Base-by-base conservation (phyloP, 1,140 invertebrate species). In the Drosophila sturtevanti region DNA sequence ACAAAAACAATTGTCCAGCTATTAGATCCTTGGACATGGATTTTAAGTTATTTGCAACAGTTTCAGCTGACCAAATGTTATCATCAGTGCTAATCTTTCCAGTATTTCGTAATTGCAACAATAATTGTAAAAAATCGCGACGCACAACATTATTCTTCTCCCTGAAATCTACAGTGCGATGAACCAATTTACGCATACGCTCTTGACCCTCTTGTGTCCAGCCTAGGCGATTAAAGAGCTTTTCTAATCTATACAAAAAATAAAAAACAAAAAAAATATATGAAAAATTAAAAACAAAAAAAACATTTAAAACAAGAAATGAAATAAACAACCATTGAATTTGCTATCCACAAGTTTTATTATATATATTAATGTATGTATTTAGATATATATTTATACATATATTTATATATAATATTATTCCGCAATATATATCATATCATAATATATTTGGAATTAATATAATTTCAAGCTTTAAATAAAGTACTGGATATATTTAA, bases 1-100 rank as follows among this genome's bases (percentile, higher is more conserved):
- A 95, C 0, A 95, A 91, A 52, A 95, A 94, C 2, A 93, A 91
- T 85, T 95, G 94, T 0, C 94, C 94, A 0, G 94, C 92, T 35
- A 93, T 90, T 65, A 93, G 84, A 62, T 93, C 92, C 65, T 93
- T 91, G 3, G 93, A 92, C 75, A 94, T 72, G 1, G 84, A 65
- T 56, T 91, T 90, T 0, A 60, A 9, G 0, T 60, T 58, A 16
- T 89, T 52, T 0, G 52, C 70, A 0, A 72, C 16, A 5, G 63
- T 69, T 41, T 92, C 69, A 1, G 87, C 68, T n/a, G 82, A 62
- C 75, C 80, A 90, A 0, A 78, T 51, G 14, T 66, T 22, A 24
- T 91, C 90, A 44, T 92, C 89, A 0, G 51, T 63, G 34, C 27
- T 85, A 9, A 93, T 68, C 61, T 79, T 72, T 52, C 91, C 92